phyloP scores from a whole-genome alignment of 1,140 invertebrate species.

The Sinella curviseta region DNA sequence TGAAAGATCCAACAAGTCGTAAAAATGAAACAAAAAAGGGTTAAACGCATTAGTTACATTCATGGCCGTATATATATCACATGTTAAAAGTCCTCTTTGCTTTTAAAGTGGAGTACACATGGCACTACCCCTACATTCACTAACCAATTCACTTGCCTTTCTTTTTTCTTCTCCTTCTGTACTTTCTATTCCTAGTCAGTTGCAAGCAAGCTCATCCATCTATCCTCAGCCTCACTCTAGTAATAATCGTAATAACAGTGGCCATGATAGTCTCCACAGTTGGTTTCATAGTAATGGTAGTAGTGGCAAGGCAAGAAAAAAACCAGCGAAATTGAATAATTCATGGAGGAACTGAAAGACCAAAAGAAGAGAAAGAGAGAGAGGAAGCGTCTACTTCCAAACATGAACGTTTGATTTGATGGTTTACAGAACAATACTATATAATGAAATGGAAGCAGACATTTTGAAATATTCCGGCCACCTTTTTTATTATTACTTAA shows the following conservation, averaged over 20 bases:
- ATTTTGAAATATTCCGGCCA: neutral
- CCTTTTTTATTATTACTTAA: too few species aligned
- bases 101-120: neutral
- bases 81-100: neutral
- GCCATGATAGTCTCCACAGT: neutral
- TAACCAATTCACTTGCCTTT: neutral
- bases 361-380: too few species aligned
- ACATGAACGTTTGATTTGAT: neutral
- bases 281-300: neutral
- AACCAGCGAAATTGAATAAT: neutral
- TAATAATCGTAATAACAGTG: neutral
- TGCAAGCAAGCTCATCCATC: neutral
- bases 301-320: neutral
- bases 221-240: neutral
- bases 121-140: neutral
- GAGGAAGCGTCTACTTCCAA: too few species aligned
- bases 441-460: neutral
- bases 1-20: constrained; percentile 1
- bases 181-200: neutral
- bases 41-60: neutral
- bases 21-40: neutral
- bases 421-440: neutral
- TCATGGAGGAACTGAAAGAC: neutral
- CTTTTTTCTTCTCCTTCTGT: neutral
- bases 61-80: neutral